Evolutionary conservation across 2,888 invertebrate genomes (phyloP).

Genomic region (Parnassius smintheus): DNA sequence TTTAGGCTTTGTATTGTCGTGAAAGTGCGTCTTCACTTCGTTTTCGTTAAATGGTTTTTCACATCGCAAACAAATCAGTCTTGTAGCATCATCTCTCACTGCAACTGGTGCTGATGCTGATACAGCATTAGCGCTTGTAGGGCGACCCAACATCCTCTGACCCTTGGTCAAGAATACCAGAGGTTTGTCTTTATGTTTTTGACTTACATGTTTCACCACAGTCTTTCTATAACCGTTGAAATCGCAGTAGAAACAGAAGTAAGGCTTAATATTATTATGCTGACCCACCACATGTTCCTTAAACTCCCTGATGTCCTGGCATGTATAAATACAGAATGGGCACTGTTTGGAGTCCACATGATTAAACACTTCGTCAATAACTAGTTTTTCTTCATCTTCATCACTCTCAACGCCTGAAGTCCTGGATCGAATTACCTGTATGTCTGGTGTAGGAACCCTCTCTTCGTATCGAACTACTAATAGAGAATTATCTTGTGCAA

Average conservation of each 20-base stretch:
- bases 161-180: conserved; percentile 26
- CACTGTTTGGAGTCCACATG: conserved; percentile 41
- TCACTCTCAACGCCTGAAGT: conserved; percentile 37
- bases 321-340: conserved; percentile 48
- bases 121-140: conserved; percentile 26
- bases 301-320: conserved; percentile 39
- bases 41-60: conserved; percentile 42
- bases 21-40: conserved; percentile 43
- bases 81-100: conserved; percentile 22
- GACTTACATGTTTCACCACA: conserved; percentile 52
- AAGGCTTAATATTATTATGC: conserved; percentile 72
- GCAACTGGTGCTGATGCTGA: neutral
- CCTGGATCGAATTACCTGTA: conserved; percentile 25
- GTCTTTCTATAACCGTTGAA: conserved; percentile 43
- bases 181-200: conserved; percentile 45
- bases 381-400: conserved; percentile 52
- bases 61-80: conserved; percentile 56
- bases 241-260: conserved; percentile 63
- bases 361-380: conserved; percentile 48
- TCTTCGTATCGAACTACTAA: conserved; percentile 64
- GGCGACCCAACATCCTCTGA: conserved; percentile 40
- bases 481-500: conserved; percentile 52
- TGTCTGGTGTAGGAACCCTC: conserved; percentile 49
- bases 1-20: conserved; percentile 42
- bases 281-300: conserved; percentile 59